Conservation (phyloP, 2,888 invertebrate genomes). For the Microdon myrmicae region DNA sequence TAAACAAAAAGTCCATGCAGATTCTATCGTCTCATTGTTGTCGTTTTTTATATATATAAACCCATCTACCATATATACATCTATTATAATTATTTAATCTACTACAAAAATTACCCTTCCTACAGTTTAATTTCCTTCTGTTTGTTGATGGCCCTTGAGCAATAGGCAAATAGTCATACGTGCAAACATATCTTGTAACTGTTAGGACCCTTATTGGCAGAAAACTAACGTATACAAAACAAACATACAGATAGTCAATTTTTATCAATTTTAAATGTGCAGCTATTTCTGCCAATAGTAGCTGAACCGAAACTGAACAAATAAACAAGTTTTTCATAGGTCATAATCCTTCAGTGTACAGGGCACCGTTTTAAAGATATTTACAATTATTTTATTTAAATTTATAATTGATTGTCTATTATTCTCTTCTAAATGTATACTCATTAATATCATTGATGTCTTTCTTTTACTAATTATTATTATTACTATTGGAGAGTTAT, state of each 20-base stretch:
- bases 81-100: constrained; percentile 10
- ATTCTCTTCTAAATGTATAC: too few species aligned
- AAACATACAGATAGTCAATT: constrained; percentile 41
- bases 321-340: constrained; percentile 7
- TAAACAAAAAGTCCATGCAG: constrained; percentile 46
- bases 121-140: constrained; percentile 4
- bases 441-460: constrained; percentile 22
- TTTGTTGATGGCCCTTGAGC: constrained; percentile 20
- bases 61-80: background rate
- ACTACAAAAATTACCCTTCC: too few species aligned
- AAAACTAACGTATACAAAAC: constrained; percentile 19
- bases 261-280: constrained; percentile 37
- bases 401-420: constrained; percentile 15
- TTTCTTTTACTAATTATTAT: constrained; percentile 20
- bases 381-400: constrained; percentile 14
- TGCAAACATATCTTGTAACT: constrained; percentile 34
- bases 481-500: constrained; percentile 31
- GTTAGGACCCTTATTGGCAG: constrained; percentile 43
- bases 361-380: too few species aligned
- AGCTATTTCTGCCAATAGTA: constrained; percentile 38
- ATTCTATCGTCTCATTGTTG: constrained; percentile 48
- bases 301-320: constrained; percentile 7
- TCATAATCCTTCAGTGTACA: constrained; percentile 4
- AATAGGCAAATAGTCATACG: constrained; percentile 22
- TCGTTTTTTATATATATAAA: constrained; percentile 16